Base-by-base conservation (phyloP, 2,888 invertebrate genomes). In the Tanypteryx hageni region DNA sequence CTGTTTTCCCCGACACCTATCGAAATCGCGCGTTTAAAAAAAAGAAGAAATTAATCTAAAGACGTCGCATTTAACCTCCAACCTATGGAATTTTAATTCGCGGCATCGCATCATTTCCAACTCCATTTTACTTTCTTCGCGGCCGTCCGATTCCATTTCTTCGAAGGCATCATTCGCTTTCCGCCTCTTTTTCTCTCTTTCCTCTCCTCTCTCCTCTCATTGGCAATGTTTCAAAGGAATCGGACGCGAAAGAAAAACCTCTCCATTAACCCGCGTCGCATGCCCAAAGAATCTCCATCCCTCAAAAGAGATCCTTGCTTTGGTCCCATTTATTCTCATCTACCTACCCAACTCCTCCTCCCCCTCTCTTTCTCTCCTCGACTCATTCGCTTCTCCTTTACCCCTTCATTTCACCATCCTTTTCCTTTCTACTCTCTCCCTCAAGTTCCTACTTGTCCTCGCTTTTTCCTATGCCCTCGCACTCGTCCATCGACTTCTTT, bases 221-320 rank as follows among this genome's bases (percentile, higher is more conserved):
- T 76, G 76, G 76, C 76, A 76, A 76, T 76, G 76, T 76, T 76
- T 76, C 76, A 76, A 76, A 76, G 76, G 27, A 27, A 76, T 0
- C 22, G 76, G 27, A 76, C 27, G 76, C 76, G 76, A 76, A 76
- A 76, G 44, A 68, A 76, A 76, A 76, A 27, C 76, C 76, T 27
- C 76, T 76, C 76, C 76, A 76, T 76, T 76, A 76, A 76, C 22
- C 76, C 76, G 22, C 76, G 76, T 76, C 76, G 22, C 76, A 76
- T 76, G 13, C 27, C 76, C 76, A 27, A 76, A 22, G 76, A 76
- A 76, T 76, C 27, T 76, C 76, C 76, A 76, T 76, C 76, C 76
- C 76, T 76, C 76, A 76, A 76, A 76, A 76, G 76, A 76, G 22
- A 76, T 76, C 76, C 76, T 22, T 76, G 76, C 76, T 76, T 76